phyloP scores from a whole-genome alignment of 2,797 vertebrate species.

The Sebastes wilsoni region DNA sequence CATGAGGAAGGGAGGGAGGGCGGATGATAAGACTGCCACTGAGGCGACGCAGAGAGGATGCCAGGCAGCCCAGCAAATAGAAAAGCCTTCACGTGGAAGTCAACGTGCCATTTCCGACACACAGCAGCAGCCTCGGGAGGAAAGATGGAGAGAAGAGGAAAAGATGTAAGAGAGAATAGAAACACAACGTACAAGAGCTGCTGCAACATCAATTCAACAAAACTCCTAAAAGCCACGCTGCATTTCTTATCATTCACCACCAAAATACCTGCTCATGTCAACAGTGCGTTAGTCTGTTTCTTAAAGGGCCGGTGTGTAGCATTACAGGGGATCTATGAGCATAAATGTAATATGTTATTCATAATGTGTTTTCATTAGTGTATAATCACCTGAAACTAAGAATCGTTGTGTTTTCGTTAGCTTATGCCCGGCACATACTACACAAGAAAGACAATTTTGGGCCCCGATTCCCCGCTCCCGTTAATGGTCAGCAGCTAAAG shows the following conservation, averaged over 20 bases:
- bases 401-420: no score
- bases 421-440: no score
- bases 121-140: conserved; percentile 34
- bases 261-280: neutral
- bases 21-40: conserved; percentile 36
- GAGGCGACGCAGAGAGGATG: conserved; percentile 48
- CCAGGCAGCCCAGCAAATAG: conserved; percentile 34
- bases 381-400: no score
- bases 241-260: neutral
- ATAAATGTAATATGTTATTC: no score
- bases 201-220: neutral
- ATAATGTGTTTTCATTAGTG: no score
- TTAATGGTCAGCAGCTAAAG: no score
- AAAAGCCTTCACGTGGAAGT: conserved; percentile 67
- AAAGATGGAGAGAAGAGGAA: conserved; percentile 16
- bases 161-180: neutral
- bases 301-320: neutral
- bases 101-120: conserved; percentile 61
- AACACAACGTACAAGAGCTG: neutral
- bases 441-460: no score
- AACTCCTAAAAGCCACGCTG: neutral
- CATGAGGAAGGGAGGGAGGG: neutral
- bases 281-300: neutral
- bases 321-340: neutral
- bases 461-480: no score